These are phyloP conservation scores for Jaculus jaculus DNA, from an alignment of 2,113 vertebrate genomes.

Conservation along the genomic window DNA sequence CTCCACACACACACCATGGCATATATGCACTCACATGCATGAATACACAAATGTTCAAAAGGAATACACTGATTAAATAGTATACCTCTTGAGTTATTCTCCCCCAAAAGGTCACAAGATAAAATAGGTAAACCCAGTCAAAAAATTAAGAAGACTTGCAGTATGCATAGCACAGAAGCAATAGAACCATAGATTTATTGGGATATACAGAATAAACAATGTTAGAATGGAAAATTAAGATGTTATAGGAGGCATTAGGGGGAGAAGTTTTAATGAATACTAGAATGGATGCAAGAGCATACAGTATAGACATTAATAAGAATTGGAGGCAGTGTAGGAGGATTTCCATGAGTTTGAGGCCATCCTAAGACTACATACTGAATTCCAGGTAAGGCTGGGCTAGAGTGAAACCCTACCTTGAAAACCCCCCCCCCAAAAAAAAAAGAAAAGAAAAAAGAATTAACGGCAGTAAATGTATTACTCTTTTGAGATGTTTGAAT, in stretches of 20 bases:
- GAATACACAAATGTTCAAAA: not conserved
- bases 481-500: not conserved
- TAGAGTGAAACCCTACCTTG: too few species aligned
- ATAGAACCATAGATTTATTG: not conserved
- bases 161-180: not conserved
- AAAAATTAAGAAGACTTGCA: not conserved
- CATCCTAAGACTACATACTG: too few species aligned
- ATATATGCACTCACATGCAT: not conserved
- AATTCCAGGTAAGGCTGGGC: too few species aligned
- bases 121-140: not conserved
- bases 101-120: not conserved
- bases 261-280: not conserved
- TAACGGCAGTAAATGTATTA: conserved; percentile 4
- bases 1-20: too few species aligned
- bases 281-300: not conserved
- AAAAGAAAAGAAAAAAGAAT: too few species aligned
- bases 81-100: not conserved
- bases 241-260: not conserved
- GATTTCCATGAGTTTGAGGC: too few species aligned
- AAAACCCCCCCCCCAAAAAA: too few species aligned
- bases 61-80: not conserved
- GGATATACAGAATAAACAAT: not conserved
- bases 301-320: not conserved
- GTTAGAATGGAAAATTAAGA: conserved; percentile 6
- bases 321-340: not conserved